These are phyloP conservation scores for Chromis chromis DNA, from an alignment of 2,797 vertebrate genomes.

Conservation along the genomic window DNA sequence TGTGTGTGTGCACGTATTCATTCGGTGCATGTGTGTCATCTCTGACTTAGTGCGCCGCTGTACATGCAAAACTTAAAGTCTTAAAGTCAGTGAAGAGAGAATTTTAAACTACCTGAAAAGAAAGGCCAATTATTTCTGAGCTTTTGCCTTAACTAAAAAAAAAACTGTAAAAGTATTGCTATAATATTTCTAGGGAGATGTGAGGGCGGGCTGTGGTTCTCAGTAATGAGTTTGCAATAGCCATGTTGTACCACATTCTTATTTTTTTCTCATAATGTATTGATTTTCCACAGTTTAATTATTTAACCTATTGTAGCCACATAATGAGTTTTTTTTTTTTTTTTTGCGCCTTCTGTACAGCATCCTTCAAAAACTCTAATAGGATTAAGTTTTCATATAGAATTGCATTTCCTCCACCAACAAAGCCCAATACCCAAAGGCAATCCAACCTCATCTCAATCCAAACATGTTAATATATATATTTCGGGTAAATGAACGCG, in stretches of 20 bases:
- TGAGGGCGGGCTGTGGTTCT: too few species aligned
- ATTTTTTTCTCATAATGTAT: background rate
- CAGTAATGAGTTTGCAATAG: constrained; percentile 7
- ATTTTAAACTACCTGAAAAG: constrained; percentile 3
- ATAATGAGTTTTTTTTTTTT: constrained; percentile 1
- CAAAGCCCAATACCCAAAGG: constrained; percentile 12
- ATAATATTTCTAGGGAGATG: background rate
- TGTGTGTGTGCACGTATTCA: constrained; percentile 17
- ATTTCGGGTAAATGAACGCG: constrained; percentile 33
- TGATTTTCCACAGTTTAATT: constrained; percentile 11
- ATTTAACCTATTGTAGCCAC: constrained; percentile 10
- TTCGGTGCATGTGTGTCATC: constrained; percentile 41
- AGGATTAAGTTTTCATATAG: background rate
- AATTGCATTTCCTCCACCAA: constrained; percentile 11
- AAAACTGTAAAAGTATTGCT: background rate
- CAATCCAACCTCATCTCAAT: constrained; percentile 22
- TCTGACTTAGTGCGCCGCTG: constrained; percentile 14
- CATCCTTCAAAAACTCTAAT: background rate
- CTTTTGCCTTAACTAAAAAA: background rate
- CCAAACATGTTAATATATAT: constrained; percentile 16
- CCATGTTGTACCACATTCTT: background rate
- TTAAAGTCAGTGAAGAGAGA: background rate
- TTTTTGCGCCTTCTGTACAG: constrained; percentile 4
- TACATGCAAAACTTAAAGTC: constrained; percentile 38
- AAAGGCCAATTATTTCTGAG: constrained; percentile 16